phyloP scores from a whole-genome alignment of 2,113 vertebrate species.

The Sarotherodon lohbergeri region DNA sequence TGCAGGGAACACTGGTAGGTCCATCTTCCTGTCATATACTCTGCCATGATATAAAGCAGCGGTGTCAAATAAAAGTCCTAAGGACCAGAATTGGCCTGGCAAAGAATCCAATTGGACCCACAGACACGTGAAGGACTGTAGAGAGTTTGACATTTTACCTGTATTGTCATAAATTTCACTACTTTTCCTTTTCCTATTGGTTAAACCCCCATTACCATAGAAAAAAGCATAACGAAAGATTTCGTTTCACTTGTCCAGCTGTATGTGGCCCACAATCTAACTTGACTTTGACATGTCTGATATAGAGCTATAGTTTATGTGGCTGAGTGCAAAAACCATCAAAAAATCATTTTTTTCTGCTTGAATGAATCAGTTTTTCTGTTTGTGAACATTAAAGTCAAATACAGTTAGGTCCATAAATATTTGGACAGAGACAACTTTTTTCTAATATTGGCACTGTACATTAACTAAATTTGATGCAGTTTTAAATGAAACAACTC shows the following conservation, averaged over 20 bases:
- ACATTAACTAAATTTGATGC: fast-evolving
- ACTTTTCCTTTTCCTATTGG: neutral
- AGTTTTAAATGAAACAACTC: neutral
- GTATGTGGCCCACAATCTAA: neutral
- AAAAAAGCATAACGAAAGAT: neutral
- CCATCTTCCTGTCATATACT: neutral
- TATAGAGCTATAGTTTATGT: neutral
- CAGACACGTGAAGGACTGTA: neutral
- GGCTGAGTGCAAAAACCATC: neutral
- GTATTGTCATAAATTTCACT: neutral
- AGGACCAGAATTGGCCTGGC: neutral
- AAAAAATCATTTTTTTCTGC: neutral
- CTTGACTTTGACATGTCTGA: neutral
- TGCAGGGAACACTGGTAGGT: constrained; percentile 76
- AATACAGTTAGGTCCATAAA: neutral
- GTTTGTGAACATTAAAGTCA: neutral
- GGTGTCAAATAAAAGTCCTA: neutral
- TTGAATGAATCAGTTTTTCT: neutral
- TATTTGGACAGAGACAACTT: neutral
- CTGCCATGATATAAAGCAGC: neutral
- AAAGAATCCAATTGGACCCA: neutral
- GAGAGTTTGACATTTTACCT: neutral
- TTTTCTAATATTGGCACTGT: neutral
- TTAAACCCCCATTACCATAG: neutral
- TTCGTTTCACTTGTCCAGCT: neutral